Evolutionary conservation across 2,797 vertebrate genomes (phyloP).

Genomic region (Lepus oiostolus): DNA sequence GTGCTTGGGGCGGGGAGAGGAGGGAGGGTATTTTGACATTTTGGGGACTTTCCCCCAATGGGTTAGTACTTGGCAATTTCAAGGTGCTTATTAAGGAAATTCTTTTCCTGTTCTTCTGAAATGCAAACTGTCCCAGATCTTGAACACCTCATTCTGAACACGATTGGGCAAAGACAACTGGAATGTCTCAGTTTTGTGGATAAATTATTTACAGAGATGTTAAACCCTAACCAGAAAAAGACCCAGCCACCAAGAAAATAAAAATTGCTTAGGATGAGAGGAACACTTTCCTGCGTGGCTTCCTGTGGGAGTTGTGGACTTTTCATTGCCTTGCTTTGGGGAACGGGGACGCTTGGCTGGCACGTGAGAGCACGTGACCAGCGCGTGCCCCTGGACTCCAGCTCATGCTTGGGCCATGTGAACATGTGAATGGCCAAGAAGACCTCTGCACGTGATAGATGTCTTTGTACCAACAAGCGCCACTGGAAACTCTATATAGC

Average conservation of each 20-base stretch:
- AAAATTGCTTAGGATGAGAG: not conserved
- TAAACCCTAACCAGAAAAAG: not conserved
- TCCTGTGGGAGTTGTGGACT: not conserved
- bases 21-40: constrained; percentile 31
- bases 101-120: not conserved
- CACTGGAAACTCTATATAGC: not conserved
- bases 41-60: not conserved
- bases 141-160: not conserved
- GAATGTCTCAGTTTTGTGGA: not conserved
- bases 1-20: not conserved
- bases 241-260: too few relatives aligned
- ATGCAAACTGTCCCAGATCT: not conserved
- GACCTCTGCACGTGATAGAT: not conserved
- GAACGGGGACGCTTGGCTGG: not conserved
- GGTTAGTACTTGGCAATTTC: constrained; percentile 47
- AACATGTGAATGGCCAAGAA: not conserved
- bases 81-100: constrained; percentile 39
- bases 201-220: not conserved
- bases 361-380: not conserved
- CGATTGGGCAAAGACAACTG: not conserved
- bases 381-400: not conserved
- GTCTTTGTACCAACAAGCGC: not conserved
- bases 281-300: not conserved
- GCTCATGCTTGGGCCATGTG: fast-evolving
- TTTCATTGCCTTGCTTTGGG: not conserved